phyloP scores from a whole-genome alignment of 2,888 invertebrate genomes.

The Seladonia tumulorum region DNA sequence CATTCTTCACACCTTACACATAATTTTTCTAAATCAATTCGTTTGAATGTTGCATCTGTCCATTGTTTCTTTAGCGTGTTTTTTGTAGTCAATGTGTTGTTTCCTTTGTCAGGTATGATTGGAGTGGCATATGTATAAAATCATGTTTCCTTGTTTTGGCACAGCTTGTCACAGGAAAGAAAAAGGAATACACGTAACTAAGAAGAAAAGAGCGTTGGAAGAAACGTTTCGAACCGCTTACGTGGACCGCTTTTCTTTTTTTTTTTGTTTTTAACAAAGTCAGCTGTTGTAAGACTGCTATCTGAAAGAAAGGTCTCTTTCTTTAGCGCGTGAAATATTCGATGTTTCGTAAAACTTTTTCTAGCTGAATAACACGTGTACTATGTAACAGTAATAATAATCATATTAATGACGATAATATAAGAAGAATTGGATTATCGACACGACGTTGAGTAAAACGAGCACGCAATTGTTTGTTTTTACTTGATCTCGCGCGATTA shows the following conservation, averaged over 20 bases:
- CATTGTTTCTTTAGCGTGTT: slow-evolving; percentile 13
- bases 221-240: slow-evolving; percentile 58
- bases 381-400: slow-evolving; percentile 62
- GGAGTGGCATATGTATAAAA: slow-evolving; percentile 54
- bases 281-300: neutral
- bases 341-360: slow-evolving; percentile 62
- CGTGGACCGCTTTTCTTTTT: slow-evolving; percentile 2
- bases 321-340: slow-evolving; percentile 57
- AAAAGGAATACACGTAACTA: slow-evolving; percentile 40
- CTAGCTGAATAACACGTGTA: slow-evolving; percentile 65
- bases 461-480: slow-evolving; percentile 37
- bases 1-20: slow-evolving; percentile 75
- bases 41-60: slow-evolving; percentile 51
- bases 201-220: slow-evolving; percentile 47
- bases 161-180: slow-evolving; percentile 57
- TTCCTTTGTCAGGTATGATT: slow-evolving; percentile 19
- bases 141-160: slow-evolving; percentile 51
- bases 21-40: slow-evolving; percentile 73
- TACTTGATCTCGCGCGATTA: slow-evolving; percentile 52
- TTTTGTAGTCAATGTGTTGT: slow-evolving; percentile 14
- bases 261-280: slow-evolving; percentile 6
- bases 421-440: slow-evolving; percentile 57
- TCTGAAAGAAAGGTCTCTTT: slow-evolving; percentile 22
- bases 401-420: slow-evolving; percentile 59
- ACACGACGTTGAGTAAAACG: slow-evolving; percentile 42